Evolutionary conservation across 2,888 invertebrate species (phyloP), one percentile per base, ranked within the genome.

Genomic region (Sphaeridia pumilis): DNA sequence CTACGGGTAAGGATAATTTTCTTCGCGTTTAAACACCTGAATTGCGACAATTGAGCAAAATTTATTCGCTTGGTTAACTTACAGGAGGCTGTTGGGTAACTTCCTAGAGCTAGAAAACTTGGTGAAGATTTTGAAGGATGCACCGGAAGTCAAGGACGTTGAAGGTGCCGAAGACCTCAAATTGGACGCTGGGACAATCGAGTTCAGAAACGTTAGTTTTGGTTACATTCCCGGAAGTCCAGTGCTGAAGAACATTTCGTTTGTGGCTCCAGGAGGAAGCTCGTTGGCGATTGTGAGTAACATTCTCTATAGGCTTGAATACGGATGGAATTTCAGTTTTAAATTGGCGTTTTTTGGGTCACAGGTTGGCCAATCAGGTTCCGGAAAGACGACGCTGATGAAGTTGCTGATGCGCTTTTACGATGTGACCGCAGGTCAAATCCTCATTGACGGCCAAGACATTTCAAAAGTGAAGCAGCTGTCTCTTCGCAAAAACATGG

Each of bases 101-200:
- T 97, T 98, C 68, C 83, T 97, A 20, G 97, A 98, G 69, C 97
- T 97, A 97, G 97, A 98, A 72, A 97, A 97, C 71, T 95, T 98
- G 97, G 92, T 97, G 70, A 94, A 95, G 65, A 72, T 98, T 58
- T 75, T 98, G 67, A 79, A 84, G 35, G 88, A 90, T 67, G 80
- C 85, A 42, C 80, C 84, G 49, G 94, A 97, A 74, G 81, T 95
- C 24, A 75, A 80, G 2, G 93, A 97, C 72, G 80, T 81, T 0
- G 79, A 83, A 0, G 83, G 84, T 49, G 90, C 93, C 7, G 78
- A 78, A 0, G 78, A 80, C 0, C 70, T 95, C 45, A 64, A 75
- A 2, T 73, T 87, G 10, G 76, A 78, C 38, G 63, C 67, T 48
- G 88, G 87, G 17, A 76, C 75, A 42, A 82, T 98, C 26, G 87